Base-by-base conservation (phyloP, 2,888 invertebrate genomes). In the Scaptomyza tumidula region DNA sequence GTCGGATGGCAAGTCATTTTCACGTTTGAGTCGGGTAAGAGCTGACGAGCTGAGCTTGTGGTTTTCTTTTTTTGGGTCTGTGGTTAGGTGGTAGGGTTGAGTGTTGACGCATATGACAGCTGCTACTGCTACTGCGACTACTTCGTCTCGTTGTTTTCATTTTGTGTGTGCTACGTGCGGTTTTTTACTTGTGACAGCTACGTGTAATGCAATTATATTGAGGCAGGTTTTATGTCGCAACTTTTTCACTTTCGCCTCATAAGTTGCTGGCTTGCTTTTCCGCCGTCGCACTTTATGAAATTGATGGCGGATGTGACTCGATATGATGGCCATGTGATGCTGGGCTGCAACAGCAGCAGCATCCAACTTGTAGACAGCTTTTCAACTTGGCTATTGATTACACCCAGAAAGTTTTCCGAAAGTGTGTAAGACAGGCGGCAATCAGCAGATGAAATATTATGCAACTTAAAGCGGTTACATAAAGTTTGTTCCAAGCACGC, bases 201-300 rank as follows among this genome's bases (percentile, higher is more conserved):
- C 78, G 72, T 88, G 88, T 84, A 84, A 84, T 86, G 88, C 87
- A 84, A 84, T 84, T 84, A 84, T 71, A 84, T 78, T 88, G 78
- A 68, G 84, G 84, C 78, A 84, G 84, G 78, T 71, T 86, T 78
- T 73, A 63, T 73, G 71, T 82, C 70, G 66, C 68, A 79, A 71
- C 54, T 83, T 80, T 71, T 70, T 67, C 80, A 71, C 65, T 76
- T 71, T 65, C 43, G 19, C 43, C 27, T 6, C 7, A 1, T 14
- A 14, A n/a, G 33, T 4, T 50, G 31, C 14, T 14, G 10, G 19
- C 19, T 19, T 19, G 19, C 2, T n/a, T 45, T 11, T 10, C 9
- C 14, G 3, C 14, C 27, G 60, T 64, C 52, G 62, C 74, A 70
- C 67, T 71, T 76, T 71, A 74, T 58, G 54, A 60, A 74, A 86